Evolutionary conservation across 2,888 invertebrate genomes (phyloP), one percentile per base, ranked within the genome.

Genomic region (Phania funesta): DNA sequence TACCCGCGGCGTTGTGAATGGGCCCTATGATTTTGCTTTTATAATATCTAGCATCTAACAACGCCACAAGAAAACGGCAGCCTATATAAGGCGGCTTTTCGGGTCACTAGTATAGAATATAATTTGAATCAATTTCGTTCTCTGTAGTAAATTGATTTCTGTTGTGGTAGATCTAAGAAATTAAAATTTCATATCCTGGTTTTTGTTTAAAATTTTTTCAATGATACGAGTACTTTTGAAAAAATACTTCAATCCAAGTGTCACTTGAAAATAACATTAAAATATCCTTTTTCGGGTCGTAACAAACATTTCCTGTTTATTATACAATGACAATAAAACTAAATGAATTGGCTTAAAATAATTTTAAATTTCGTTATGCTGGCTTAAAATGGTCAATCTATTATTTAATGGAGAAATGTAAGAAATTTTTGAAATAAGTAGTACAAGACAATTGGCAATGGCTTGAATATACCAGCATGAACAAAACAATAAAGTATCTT

Each of bases 231-330:
- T 64, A 11, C 48, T 32, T 22, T 35, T 38, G 2, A 3, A 60
- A 16, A 9, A 32, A n/a, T 46, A 64, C 81, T 81, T 81, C 73
- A 81, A 32, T 67, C 62, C 48, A 50, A 81, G 81, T 81, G 76
- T 77, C 81, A 81, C 81, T 81, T 81, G 67, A 81, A 81, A 67
- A 24, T 71, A 54, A 62, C 54, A 73, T 6, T 22, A 54, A 67
- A 56, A 38, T 75, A 54, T 73, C 32, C 41, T 38, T 41, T 20
- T 13, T 44, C 3, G 20, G n/a, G 20, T 67, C 22, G 35, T 67
- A n/a, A 62, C 32, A 32, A 70, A 38, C 56, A 81, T 56, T 81
- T 81, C 81, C 81, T 81, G 81, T 68, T 50, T 60, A 46, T 74
- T 67, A 41, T 41, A 22, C 13, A 80, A 68, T 11, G 29, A 13